Base-by-base conservation (phyloP, 2,797 vertebrate species). In the Prunella strophiata region DNA sequence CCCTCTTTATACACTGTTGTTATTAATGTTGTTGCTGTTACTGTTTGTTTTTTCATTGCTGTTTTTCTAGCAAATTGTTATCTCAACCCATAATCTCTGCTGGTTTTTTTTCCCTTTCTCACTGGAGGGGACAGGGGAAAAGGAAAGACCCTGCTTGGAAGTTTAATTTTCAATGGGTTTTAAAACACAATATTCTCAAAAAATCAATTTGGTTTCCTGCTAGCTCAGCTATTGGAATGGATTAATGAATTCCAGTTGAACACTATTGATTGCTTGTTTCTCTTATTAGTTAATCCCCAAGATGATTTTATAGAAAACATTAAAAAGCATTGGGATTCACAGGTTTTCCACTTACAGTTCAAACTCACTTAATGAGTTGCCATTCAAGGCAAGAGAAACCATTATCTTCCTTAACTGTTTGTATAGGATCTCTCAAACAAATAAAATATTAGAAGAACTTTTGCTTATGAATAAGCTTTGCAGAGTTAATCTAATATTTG, bases 41-140 rank as follows among this genome's bases (percentile, higher is more conserved):
- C 48, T 55, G 11, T 48, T 47, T 40, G 40, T 6, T 34, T 62
- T 40, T 22, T 30, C 40, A 40, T 30, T 34, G 26, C 34, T 55
- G 7, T 15, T 77, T 70, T 62, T 30, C 40, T 70, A 34, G 34
- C 13, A 77, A 42, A 26, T 18, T 48, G 2, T 40, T 61, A 17
- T 42, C 73, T 26, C 20, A 25, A 26, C 20, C 25, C 34, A 40
- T 30, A 54, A 61, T 61, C 55, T 54, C 25, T 40, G 25, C 23
- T 0, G 36, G 36, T 36, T 0, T 4, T 70, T 62, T 61, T 38
- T 30, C 21, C 9, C 55, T 15, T 52, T 70, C 16, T 62, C 25
- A 26, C 25, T 10, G 11, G 20, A 62, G 9, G 6, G 13, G 7
- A 30, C 9, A 23, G 30, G 29, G 25, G 14, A 25, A 57, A 66